Evolutionary conservation across 2,888 invertebrate genomes (phyloP).

Genomic region (Onchidella celtica): DNA sequence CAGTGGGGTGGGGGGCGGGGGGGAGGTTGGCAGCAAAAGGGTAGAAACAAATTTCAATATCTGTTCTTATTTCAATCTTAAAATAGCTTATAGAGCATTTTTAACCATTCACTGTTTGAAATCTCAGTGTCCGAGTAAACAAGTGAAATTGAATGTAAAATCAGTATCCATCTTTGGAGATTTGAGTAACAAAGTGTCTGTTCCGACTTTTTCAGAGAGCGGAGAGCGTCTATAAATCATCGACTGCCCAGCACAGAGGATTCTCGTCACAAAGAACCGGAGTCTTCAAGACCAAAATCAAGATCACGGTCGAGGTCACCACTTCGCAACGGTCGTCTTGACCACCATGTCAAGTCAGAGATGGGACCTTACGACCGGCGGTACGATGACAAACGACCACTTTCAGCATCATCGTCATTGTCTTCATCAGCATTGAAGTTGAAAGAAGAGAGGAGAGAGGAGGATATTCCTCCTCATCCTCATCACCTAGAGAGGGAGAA

Average conservation of each 20-base stretch:
- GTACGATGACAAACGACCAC: constrained; percentile 50
- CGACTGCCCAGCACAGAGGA: constrained; percentile 32
- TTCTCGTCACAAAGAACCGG: constrained; percentile 8
- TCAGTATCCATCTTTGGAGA: too few relatives aligned
- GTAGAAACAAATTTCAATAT: too few relatives aligned
- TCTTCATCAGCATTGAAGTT: constrained; percentile 57
- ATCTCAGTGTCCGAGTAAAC: too few relatives aligned
- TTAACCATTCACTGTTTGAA: too few relatives aligned
- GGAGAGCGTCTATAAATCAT: constrained; percentile 23
- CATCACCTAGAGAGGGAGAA: constrained; percentile 52
- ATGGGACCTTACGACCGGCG: constrained; percentile 59
- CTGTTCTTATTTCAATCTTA: too few relatives aligned
- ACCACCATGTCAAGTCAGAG: constrained; percentile 63
- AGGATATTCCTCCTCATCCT: constrained; percentile 50
- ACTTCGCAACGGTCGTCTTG: constrained; percentile 69
- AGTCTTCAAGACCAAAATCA: constrained; percentile 55
- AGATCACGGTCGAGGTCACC: constrained; percentile 72
- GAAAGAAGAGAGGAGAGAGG: constrained; percentile 70
- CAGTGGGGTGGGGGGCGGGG: too few relatives aligned
- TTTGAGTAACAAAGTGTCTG: too few relatives aligned
- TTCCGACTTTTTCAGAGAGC: constrained; percentile 37
- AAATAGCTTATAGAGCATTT: too few relatives aligned
- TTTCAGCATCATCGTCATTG: constrained; percentile 34
- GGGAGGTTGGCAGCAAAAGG: too few relatives aligned
- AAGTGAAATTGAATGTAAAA: too few relatives aligned